Percentiles rank a stretch among this genome's conserved stretches.
These are phyloP conservation scores for Tetragnatha versicolor DNA, from an alignment of 1,140 invertebrate genomes.

Conservation along the genomic window DNA sequence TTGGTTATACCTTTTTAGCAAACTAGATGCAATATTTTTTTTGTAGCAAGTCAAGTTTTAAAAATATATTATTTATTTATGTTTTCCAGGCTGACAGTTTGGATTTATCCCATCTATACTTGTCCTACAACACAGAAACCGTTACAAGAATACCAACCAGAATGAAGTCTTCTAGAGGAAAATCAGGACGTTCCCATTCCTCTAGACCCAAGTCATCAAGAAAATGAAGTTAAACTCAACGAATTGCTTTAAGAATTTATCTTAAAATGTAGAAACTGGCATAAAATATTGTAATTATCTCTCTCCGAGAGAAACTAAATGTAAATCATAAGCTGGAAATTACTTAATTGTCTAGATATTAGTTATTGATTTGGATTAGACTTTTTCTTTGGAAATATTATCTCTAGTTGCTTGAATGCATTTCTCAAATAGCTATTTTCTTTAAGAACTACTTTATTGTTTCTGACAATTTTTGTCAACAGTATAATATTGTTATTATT, in stretches of 20 bases:
- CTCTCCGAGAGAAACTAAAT: neutral
- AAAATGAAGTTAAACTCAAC: conserved; percentile 62
- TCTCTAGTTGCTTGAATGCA: too few species aligned
- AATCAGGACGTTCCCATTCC: conserved; percentile 63
- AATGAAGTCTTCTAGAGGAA: conserved; percentile 56
- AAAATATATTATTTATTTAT: conserved; percentile 8
- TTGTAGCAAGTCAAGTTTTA: neutral
- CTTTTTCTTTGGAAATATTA: too few species aligned
- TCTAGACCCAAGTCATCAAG: conserved; percentile 64
- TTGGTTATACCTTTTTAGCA: too few species aligned
- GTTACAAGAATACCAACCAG: conserved; percentile 58
- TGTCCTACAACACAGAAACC: conserved; percentile 66
- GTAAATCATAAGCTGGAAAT: too few species aligned
- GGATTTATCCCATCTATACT: conserved; percentile 65
- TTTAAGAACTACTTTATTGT: too few species aligned
- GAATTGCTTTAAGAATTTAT: neutral
- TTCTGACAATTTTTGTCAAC: too few species aligned
- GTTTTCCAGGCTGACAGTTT: conserved; percentile 60
- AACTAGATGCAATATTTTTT: neutral
- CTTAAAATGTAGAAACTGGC: neutral
- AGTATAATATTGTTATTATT: too few species aligned
- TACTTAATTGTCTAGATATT: too few species aligned
- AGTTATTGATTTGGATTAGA: too few species aligned
- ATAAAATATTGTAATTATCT: conserved; percentile 1
- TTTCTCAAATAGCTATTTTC: too few species aligned